Percentiles rank a stretch among this genome's conserved stretches.
These are phyloP conservation scores for Metallyticus violacea DNA, from an alignment of 2,888 invertebrate species.

Conservation along the genomic window DNA sequence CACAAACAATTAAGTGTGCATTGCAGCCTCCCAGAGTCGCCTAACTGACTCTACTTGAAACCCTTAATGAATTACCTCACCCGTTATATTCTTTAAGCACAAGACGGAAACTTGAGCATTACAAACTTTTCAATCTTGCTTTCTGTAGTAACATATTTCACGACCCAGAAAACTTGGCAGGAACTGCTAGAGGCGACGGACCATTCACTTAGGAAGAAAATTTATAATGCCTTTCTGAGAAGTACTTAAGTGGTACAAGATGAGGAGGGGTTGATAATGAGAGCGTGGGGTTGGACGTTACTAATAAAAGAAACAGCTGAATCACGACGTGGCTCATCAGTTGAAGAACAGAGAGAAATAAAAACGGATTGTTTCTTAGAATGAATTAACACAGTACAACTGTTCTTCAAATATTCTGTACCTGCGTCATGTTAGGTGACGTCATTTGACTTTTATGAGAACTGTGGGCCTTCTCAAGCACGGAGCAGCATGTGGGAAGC, in stretches of 20 bases:
- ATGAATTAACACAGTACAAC: neutral
- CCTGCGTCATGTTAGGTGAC: neutral
- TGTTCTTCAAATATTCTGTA: neutral
- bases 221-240: slow-evolving; percentile 13
- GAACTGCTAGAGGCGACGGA: neutral
- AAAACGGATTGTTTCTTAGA: neutral
- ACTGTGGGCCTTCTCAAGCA: too few relatives aligned
- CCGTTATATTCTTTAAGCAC: neutral
- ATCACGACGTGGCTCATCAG: neutral
- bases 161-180: neutral
- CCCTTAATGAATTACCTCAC: neutral
- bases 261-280: slow-evolving; percentile 7
- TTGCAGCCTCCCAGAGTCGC: too few relatives aligned
- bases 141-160: neutral
- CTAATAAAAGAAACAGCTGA: slow-evolving; percentile 13
- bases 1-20: too few relatives aligned
- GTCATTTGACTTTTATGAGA: too few relatives aligned
- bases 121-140: slow-evolving; percentile 16
- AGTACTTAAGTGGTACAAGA: slow-evolving; percentile 14
- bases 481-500: too few relatives aligned
- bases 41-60: too few relatives aligned
- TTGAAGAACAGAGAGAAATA: neutral
- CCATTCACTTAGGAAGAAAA: slow-evolving; percentile 10
- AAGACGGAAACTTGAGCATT: slow-evolving; percentile 1
- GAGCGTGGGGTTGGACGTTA: neutral